These are phyloP conservation scores for Hydractinia echinata DNA, from an alignment of 30 jellyfish, hydroid and myxozoan species.

Conservation along the genomic window DNA sequence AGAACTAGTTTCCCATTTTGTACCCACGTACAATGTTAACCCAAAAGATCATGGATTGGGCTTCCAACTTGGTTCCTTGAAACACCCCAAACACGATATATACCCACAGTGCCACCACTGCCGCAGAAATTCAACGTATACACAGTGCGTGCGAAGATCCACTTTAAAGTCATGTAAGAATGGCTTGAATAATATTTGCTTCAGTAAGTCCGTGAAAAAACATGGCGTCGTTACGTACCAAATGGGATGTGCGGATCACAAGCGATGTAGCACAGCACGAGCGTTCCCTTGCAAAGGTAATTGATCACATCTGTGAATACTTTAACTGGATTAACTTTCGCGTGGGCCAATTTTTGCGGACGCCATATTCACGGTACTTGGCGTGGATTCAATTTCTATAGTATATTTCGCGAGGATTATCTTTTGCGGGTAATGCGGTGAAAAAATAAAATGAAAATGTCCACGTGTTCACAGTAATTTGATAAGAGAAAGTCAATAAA, in stretches of 20 bases:
- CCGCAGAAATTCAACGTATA: constrained; percentile 39
- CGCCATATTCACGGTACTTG: no score
- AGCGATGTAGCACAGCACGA: constrained; percentile 38
- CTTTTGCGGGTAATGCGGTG: no score
- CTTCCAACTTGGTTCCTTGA: constrained; percentile 49
- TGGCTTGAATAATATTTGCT: constrained; percentile 51
- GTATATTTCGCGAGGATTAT: no score
- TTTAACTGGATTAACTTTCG: no score
- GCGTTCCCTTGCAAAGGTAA: constrained; percentile 68
- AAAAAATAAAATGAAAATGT: no score
- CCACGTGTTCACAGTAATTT: no score
- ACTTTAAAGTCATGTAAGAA: constrained; percentile 34
- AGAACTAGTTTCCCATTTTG: constrained; percentile 18
- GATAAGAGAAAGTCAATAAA: no score
- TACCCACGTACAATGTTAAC: constrained; percentile 18
- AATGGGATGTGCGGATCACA: constrained; percentile 67
- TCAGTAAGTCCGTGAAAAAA: constrained; percentile 38
- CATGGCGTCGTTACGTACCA: constrained; percentile 36
- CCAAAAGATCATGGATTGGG: constrained; percentile 28
- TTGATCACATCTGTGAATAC: no score
- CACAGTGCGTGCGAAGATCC: constrained; percentile 44
- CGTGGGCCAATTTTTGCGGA: no score
- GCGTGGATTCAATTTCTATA: no score
- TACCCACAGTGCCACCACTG: constrained; percentile 58
- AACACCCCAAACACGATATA: constrained; percentile 56